Percentiles rank a stretch among this genome's conserved stretches.
phyloP scores from a whole-genome alignment of 2,888 invertebrate species.

The Pheosia gnoma region DNA sequence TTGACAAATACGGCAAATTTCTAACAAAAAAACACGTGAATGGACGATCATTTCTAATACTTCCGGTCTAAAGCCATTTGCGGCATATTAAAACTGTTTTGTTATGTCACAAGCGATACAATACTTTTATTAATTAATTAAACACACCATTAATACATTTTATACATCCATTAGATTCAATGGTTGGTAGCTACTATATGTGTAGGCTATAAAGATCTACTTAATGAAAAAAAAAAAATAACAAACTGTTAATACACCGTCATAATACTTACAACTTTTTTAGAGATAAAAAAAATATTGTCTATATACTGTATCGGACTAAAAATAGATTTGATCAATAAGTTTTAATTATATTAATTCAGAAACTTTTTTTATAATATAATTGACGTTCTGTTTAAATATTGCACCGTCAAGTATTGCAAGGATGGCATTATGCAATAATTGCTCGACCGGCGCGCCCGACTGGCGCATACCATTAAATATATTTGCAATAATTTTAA shows the following conservation, averaged over 20 bases:
- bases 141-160: too few relatives aligned
- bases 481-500: conserved; percentile 12
- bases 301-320: too few relatives aligned
- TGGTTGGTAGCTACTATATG: too few relatives aligned
- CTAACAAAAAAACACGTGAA: neutral
- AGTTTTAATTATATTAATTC: too few relatives aligned
- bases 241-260: too few relatives aligned
- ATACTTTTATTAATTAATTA: neutral
- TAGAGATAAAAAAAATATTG: too few relatives aligned
- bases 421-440: conserved; percentile 27
- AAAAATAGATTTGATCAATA: too few relatives aligned
- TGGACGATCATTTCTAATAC: conserved; percentile 18
- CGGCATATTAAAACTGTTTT: neutral
- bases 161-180: too few relatives aligned
- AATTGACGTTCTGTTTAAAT: neutral
- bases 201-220: too few relatives aligned
- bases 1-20: neutral
- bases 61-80: conserved; percentile 23
- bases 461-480: neutral
- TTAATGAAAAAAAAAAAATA: too few relatives aligned
- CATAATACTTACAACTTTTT: too few relatives aligned
- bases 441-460: conserved; percentile 16
- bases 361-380: too few relatives aligned
- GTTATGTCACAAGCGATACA: conserved; percentile 7
- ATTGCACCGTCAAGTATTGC: conserved; percentile 1